phyloP scores from a whole-genome alignment of 2,113 vertebrate species.

The Tursiops truncatus region DNA sequence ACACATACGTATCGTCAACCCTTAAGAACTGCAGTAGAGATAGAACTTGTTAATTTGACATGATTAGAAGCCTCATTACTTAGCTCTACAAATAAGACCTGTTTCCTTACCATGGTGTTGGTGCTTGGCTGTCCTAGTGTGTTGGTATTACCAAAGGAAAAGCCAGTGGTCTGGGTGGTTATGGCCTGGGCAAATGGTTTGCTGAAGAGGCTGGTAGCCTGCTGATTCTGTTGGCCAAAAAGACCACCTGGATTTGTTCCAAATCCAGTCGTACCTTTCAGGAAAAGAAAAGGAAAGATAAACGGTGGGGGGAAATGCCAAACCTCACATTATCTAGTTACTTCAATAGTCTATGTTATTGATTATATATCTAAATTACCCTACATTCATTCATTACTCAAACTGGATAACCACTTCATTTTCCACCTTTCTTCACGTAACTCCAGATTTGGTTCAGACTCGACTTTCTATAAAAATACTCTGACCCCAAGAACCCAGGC shows the following conservation, averaged over 20 bases:
- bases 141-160: slow-evolving; percentile 92
- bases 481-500: not conserved
- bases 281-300: not conserved
- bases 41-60: not conserved
- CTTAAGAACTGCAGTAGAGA: not conserved
- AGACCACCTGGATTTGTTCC: slow-evolving; percentile 88
- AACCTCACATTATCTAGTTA: not conserved
- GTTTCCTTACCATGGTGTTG: slow-evolving; percentile 90
- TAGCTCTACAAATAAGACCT: not conserved
- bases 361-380: not conserved
- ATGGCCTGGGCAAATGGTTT: slow-evolving; percentile 94
- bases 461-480: slow-evolving; percentile 17
- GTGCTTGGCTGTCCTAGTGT: slow-evolving; percentile 92
- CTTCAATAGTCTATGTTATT: not conserved
- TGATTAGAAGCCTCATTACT: not conserved
- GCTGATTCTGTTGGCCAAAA: slow-evolving; percentile 87
- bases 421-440: not conserved
- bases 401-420: not conserved
- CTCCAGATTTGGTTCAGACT: not conserved
- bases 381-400: not conserved
- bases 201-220: slow-evolving; percentile 88
- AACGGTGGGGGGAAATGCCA: not conserved
- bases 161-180: slow-evolving; percentile 91
- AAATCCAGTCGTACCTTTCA: slow-evolving; percentile 88
- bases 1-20: not conserved